Conservation (phyloP, 2,888 invertebrate genomes). For the Cenopis cana region DNA sequence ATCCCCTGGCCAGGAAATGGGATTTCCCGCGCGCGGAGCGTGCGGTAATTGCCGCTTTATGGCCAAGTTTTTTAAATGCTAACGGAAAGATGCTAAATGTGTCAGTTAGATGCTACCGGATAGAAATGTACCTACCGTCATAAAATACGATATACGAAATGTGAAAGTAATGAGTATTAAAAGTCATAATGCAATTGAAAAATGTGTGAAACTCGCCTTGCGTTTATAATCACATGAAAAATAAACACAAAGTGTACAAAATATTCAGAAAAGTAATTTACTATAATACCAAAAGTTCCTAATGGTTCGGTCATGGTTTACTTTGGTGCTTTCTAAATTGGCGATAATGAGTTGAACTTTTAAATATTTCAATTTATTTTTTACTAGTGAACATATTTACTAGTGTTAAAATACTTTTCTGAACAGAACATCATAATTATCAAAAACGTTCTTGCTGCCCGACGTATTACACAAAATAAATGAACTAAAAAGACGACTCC, state of each 20-base stretch:
- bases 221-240: background rate
- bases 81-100: too few species aligned
- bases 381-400: constrained; percentile 1
- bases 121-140: too few species aligned
- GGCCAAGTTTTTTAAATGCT: too few species aligned
- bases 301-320: background rate
- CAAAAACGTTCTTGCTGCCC: background rate
- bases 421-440: background rate
- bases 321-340: background rate
- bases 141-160: background rate
- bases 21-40: too few species aligned
- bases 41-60: too few species aligned
- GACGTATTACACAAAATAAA: background rate
- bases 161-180: background rate
- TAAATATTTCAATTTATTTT: background rate
- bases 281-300: background rate
- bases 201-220: constrained; percentile 10
- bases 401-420: constrained; percentile 3
- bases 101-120: too few species aligned
- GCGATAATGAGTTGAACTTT: background rate
- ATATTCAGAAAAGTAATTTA: background rate
- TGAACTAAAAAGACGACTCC: too few species aligned
- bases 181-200: background rate
- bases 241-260: background rate
- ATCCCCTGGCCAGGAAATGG: too few species aligned